These are phyloP conservation scores for Cecidostiba fungosa DNA, from an alignment of 2,888 invertebrate genomes.

Conservation along the genomic window DNA sequence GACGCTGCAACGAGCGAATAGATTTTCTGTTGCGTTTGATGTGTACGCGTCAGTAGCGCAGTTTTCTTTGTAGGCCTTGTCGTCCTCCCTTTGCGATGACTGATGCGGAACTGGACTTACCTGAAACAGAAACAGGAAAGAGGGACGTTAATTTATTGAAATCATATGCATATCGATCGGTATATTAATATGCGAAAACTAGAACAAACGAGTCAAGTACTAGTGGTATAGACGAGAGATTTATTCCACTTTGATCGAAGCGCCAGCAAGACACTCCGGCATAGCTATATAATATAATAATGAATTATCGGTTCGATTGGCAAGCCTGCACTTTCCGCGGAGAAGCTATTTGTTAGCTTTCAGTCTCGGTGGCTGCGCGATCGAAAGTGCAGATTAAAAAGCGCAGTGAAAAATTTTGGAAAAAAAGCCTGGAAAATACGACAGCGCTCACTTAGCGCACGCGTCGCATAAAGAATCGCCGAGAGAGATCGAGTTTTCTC, in stretches of 20 bases:
- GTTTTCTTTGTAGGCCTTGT: not conserved
- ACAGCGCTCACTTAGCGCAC: constrained; percentile 56
- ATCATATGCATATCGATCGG: not conserved
- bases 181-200: not conserved
- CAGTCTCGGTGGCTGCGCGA: not conserved
- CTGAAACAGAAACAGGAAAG: constrained; percentile 67
- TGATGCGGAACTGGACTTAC: constrained; percentile 64
- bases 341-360: constrained; percentile 26
- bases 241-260: not conserved
- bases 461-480: constrained; percentile 57
- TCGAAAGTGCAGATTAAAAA: constrained; percentile 39
- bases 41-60: not conserved
- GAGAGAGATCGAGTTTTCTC: constrained; percentile 43
- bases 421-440: constrained; percentile 27
- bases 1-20: not conserved
- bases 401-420: constrained; percentile 24
- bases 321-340: not conserved
- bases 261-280: not conserved
- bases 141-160: not conserved
- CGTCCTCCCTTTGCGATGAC: not conserved
- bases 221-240: not conserved
- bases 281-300: constrained; percentile 30
- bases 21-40: constrained; percentile 13
- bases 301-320: constrained; percentile 51
- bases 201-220: not conserved